Evolutionary conservation across 1,140 invertebrate species (phyloP).

Genomic region (Ctenoplectra terminalis): DNA sequence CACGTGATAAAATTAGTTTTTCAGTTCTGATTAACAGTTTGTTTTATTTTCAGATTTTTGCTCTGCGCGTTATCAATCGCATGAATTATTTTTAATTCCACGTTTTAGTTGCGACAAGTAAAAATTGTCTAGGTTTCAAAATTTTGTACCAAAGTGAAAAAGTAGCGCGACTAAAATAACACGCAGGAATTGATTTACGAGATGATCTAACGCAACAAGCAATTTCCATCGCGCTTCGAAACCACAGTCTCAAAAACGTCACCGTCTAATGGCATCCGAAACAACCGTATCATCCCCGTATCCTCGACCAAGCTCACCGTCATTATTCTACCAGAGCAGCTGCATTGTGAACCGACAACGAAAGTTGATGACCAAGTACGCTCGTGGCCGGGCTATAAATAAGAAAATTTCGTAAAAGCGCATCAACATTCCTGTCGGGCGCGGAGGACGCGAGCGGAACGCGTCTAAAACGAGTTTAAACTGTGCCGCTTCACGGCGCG

Average conservation of each 20-base stretch:
- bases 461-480: constrained; percentile 45
- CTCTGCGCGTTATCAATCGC: no score
- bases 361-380: constrained; percentile 12
- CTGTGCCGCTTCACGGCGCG: constrained; percentile 37
- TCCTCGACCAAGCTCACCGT: not conserved
- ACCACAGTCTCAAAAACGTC: not conserved
- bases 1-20: no score
- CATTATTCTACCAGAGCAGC: not conserved
- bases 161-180: no score
- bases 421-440: constrained; percentile 46
- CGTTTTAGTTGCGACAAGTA: no score
- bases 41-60: no score
- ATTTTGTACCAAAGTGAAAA: no score
- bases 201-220: no score
- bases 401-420: constrained; percentile 66
- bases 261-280: not conserved
- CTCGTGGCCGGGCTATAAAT: constrained; percentile 64
- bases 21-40: no score
- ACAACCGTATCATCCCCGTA: not conserved
- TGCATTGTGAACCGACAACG: constrained; percentile 36
- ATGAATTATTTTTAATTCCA: no score
- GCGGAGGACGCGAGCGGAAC: constrained; percentile 11
- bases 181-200: no score
- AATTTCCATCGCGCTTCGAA: no score
- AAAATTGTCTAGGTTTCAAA: no score